Base-by-base conservation (phyloP, 1,140 invertebrate genomes). In the Drosophila sp. region DNA sequence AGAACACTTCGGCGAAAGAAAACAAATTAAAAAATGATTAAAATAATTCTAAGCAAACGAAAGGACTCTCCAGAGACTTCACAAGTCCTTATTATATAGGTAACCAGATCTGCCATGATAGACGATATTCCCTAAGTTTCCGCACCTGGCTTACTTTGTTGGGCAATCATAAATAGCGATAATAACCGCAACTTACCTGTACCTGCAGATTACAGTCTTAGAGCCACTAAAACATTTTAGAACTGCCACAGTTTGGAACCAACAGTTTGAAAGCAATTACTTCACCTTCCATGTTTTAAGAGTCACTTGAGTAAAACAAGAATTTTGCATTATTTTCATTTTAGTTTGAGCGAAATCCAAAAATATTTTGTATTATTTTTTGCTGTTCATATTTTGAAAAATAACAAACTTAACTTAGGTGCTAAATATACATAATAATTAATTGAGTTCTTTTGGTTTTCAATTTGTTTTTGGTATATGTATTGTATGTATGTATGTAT, bases 391-490 rank as follows among this genome's bases (percentile, higher is more conserved):
- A 79, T 77, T 70, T 85, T 76, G 72, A 89, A 87, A 87, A 86
- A 86, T 87, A 86, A 89, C 84, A 87, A 87, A 89, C 70, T 89
- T 83, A 89, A 77, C 79, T 86, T 86, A 87, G 72, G 79, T 87
- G 83, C 80, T 89, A 83, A 69, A 71, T 75, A 80, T 74, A 71
- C 73, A 68, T 66, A 55, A 66, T 56, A 65, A 66, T 79, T 72
- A 75, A 72, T 70, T 83, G 66, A 70, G 73, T 76, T 80, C 17
- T 60, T 66, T 61, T 68, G 68, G 41, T 47, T 47, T 50, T 25
- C 1, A 7, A 8, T 50, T 50, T 50, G 1, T 10, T 50, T 25
- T 25, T 50, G 23, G 7, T 56, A 62, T 63, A 66, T 55, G n/a
- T 69, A 64, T 17, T 56, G 41, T 60, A 11, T 62, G 50, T 23